Evolutionary conservation across 2,888 invertebrate genomes (phyloP), one percentile per base, ranked within the genome.

Genomic region (Pterobdella sp.): DNA sequence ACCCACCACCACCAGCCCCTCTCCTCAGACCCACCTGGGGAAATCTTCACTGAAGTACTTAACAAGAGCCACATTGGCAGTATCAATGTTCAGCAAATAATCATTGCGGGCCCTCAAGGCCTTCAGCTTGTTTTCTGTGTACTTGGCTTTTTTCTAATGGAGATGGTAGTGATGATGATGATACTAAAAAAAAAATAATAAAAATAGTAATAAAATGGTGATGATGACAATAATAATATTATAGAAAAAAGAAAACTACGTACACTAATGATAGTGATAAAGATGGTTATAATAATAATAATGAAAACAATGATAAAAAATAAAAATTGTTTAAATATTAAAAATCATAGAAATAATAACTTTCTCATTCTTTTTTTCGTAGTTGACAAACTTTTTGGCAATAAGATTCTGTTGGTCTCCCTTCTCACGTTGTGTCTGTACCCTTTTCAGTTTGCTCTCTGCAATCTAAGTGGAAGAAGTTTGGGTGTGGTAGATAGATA

Each of bases 11-110:
- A 3, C 34, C 34, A 32, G 22, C 4, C 32, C 4, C 26, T 87
- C 89, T 88, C 85, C 90, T 84, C 93, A 92, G 84, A 95, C 91
- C 79, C 96, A 88, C 87, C 95, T 94, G 32, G 92, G 92, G 80
- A 96, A 88, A 86, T 96, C 95, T 84, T 96, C 94, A 52, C 93
- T 91, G 86, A 94, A 96, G 87, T 94, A 95, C 82, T 94, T 93
- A 86, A 94, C 92, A 81, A 96, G 90, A 79, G 94, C 93, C 73
- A 94, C 92, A 85, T 95, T 95, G 76, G 95, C 93, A 36, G 94
- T 93, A 84, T 94, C 94, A 81, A 96, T 88, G 81, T 91, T 91
- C 74, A 96, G 87, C 81, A 92, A 88, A 86, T 95, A 95, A 85
- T 95, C 95, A 82, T 94, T 95, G 79, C 94, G 88, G 18, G 95